These are phyloP conservation scores for Pseudonaja textilis DNA, from an alignment of 2,113 vertebrate genomes.

Conservation along the genomic window DNA sequence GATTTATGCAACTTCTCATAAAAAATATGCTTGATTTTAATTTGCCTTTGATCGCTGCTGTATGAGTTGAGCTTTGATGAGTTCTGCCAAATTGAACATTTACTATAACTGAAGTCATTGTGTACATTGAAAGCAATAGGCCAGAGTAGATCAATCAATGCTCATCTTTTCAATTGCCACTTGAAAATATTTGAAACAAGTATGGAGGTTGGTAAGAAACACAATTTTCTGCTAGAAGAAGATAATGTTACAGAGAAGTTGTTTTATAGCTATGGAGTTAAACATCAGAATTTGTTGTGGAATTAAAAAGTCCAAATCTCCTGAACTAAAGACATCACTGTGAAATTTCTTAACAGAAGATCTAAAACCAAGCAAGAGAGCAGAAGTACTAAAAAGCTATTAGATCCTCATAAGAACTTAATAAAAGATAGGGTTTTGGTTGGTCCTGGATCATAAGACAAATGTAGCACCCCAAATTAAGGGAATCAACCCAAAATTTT, in stretches of 20 bases:
- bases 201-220: neutral
- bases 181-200: neutral
- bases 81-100: neutral
- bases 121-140: neutral
- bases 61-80: neutral
- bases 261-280: neutral
- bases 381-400: neutral
- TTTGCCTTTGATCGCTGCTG: neutral
- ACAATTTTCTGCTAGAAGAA: neutral
- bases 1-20: fast-evolving
- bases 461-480: neutral
- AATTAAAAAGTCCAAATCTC: neutral
- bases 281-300: neutral
- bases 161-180: neutral
- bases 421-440: neutral
- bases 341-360: fast-evolving
- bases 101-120: slow-evolving; percentile 6
- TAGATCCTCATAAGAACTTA: fast-evolving
- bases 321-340: neutral
- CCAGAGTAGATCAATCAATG: slow-evolving; percentile 18
- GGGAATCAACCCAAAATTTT: neutral
- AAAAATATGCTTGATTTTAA: neutral
- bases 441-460: neutral
- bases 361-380: fast-evolving
- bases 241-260: neutral